These are phyloP conservation scores for Typhlichthys eigenmanni DNA, from an alignment of 2,797 vertebrate species.

Conservation along the genomic window DNA sequence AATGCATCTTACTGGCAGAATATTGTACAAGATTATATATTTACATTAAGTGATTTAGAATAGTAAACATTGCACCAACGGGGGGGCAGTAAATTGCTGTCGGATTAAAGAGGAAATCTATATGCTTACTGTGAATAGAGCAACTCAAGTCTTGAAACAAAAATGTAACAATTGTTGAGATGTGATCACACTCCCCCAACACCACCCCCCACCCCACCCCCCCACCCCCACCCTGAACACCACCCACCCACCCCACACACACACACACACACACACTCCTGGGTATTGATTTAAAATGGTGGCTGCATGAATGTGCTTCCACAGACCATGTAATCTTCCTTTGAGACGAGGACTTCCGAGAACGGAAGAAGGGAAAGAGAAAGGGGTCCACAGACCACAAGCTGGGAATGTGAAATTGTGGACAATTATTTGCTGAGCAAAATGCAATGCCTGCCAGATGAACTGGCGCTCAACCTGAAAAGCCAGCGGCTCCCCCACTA, in stretches of 20 bases:
- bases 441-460: constrained; percentile 84
- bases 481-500: constrained; percentile 62
- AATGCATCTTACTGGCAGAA: constrained; percentile 56
- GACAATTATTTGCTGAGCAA: constrained; percentile 84
- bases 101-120: constrained; percentile 52
- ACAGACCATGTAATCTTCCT: constrained; percentile 79
- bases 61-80: constrained; percentile 53
- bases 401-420: constrained; percentile 80
- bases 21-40: constrained; percentile 47
- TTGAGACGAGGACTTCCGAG: constrained; percentile 79
- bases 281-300: constrained; percentile 81
- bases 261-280: constrained; percentile 62
- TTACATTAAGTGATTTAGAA: constrained; percentile 61
- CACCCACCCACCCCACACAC: neutral
- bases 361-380: constrained; percentile 54
- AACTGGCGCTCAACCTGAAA: constrained; percentile 79
- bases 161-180: constrained; percentile 67
- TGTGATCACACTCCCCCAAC: constrained; percentile 48
- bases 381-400: constrained; percentile 74
- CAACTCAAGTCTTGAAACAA: constrained; percentile 49
- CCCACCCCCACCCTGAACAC: neutral
- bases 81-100: constrained; percentile 49
- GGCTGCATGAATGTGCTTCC: constrained; percentile 74
- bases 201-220: neutral
- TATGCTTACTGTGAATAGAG: constrained; percentile 61